phyloP scores from a whole-genome alignment of 2,888 invertebrate genomes.

The Heteromyza rotundicornis region DNA sequence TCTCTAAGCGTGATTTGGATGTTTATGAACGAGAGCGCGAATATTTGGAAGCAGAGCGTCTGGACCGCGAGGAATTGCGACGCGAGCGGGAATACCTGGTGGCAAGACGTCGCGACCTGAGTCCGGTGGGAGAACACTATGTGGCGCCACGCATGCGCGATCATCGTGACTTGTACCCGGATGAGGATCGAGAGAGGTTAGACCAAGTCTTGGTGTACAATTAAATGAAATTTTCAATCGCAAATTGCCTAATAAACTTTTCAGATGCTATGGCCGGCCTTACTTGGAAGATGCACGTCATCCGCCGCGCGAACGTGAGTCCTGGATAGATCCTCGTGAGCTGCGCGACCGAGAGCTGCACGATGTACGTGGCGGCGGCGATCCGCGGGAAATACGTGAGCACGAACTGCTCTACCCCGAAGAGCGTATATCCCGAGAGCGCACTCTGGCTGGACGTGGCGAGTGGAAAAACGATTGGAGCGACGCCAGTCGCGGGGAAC shows the following conservation, averaged over 20 bases:
- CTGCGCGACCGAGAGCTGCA: slow-evolving; percentile 35
- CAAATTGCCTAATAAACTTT: too few species aligned
- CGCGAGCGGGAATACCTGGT: slow-evolving; percentile 53
- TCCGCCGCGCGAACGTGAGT: slow-evolving; percentile 40
- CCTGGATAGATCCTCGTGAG: slow-evolving; percentile 49
- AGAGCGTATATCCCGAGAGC: slow-evolving; percentile 49
- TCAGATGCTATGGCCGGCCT: slow-evolving; percentile 51
- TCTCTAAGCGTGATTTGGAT: slow-evolving; percentile 50
- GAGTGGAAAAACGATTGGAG: slow-evolving; percentile 55
- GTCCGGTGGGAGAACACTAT: slow-evolving; percentile 54
- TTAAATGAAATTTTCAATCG: neutral
- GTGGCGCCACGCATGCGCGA: slow-evolving; percentile 48
- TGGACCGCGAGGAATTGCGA: slow-evolving; percentile 50
- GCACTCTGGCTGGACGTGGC: slow-evolving; percentile 39
- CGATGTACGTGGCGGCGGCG: slow-evolving; percentile 31
- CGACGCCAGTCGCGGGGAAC: slow-evolving; percentile 27
- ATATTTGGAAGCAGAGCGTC: slow-evolving; percentile 49
- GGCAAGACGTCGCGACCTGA: slow-evolving; percentile 47
- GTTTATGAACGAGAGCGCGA: slow-evolving; percentile 51
- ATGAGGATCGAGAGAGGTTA: slow-evolving; percentile 57
- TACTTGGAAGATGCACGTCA: slow-evolving; percentile 52
- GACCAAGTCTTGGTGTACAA: too few species aligned
- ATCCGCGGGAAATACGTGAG: slow-evolving; percentile 37
- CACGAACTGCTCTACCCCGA: slow-evolving; percentile 43
- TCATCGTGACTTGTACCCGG: slow-evolving; percentile 55